Conservation (phyloP, 2,888 invertebrate genomes). For the Oligia fasciuncula region DNA sequence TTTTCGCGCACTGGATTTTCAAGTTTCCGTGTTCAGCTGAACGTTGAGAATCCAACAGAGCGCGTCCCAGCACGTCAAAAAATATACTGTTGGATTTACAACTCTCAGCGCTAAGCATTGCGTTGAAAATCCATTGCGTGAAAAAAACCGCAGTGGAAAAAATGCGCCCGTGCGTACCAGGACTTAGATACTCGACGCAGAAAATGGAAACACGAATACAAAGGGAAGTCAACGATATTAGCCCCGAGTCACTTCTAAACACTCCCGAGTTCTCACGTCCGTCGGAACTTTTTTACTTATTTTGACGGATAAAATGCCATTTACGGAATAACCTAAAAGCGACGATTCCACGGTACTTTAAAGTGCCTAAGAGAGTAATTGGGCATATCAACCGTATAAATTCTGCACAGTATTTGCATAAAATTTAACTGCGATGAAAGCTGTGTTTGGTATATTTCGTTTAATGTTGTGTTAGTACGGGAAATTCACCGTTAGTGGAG, state of each 20-base stretch:
- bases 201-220: constrained; percentile 64
- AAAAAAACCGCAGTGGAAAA: background rate
- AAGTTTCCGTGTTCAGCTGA: background rate
- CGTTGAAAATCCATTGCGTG: background rate
- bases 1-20: background rate
- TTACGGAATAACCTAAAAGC: constrained; percentile 69
- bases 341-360: constrained; percentile 72
- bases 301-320: constrained; percentile 66
- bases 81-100: background rate
- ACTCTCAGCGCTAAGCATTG: background rate
- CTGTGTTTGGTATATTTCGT: constrained; percentile 64
- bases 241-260: constrained; percentile 67
- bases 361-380: constrained; percentile 76
- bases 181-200: constrained; percentile 38
- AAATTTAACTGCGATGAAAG: constrained; percentile 75
- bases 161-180: background rate
- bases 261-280: constrained; percentile 69
- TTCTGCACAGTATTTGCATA: constrained; percentile 76
- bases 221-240: constrained; percentile 71
- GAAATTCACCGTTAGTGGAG: constrained; percentile 48
- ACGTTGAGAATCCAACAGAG: background rate
- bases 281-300: constrained; percentile 64
- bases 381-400: constrained; percentile 78
- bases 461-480: constrained; percentile 48
- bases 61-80: background rate